A percentile compares a stretch with the other conserved stretches of the same genome.
phyloP scores from a whole-genome alignment of 2,113 vertebrate genomes.

The Nanorana parkeri region DNA sequence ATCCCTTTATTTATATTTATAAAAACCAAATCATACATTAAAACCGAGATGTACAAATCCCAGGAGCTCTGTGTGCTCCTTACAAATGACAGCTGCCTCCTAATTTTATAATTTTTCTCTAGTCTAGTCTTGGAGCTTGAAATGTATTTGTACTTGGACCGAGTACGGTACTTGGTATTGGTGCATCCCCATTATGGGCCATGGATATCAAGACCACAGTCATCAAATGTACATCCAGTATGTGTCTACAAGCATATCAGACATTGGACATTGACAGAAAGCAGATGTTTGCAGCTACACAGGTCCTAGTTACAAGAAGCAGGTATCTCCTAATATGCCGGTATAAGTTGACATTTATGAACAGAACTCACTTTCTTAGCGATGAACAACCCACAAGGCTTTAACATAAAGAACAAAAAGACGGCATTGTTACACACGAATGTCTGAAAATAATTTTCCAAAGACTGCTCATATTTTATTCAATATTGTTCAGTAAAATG shows the following conservation, averaged over 20 bases:
- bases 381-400: background rate
- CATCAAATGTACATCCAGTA: slow-evolving; percentile 42
- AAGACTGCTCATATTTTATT: slow-evolving; percentile 4
- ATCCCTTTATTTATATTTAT: no score
- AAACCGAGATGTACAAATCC: no score
- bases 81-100: no score
- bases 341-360: slow-evolving; percentile 37
- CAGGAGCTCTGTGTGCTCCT: no score
- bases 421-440: slow-evolving; percentile 20
- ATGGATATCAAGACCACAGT: background rate
- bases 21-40: no score
- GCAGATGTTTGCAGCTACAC: slow-evolving; percentile 33
- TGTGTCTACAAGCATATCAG: slow-evolving; percentile 13
- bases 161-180: no score
- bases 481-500: slow-evolving; percentile 22
- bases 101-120: no score
- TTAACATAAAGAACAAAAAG: slow-evolving; percentile 35
- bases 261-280: slow-evolving; percentile 39
- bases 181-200: background rate
- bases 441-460: slow-evolving; percentile 15
- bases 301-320: slow-evolving; percentile 27
- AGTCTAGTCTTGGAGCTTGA: no score
- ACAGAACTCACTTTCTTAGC: slow-evolving; percentile 6
- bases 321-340: slow-evolving; percentile 40
- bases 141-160: no score